Evolutionary conservation across 2,113 vertebrate genomes (phyloP), one percentile per base, ranked within the genome.

Genomic region (Pachypanchax playfairii): DNA sequence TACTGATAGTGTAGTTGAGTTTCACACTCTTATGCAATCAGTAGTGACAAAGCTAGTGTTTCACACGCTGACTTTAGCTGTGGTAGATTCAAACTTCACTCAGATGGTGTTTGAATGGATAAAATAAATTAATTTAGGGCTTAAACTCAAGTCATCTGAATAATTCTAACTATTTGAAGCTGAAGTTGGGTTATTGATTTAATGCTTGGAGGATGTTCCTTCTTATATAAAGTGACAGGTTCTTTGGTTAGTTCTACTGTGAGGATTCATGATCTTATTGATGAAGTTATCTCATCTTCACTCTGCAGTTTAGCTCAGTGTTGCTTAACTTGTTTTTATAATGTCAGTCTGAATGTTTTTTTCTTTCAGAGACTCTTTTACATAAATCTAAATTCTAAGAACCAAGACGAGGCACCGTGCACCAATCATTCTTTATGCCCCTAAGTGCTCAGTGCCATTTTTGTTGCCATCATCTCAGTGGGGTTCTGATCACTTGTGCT

Each of bases 401-500:
- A 75, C 38, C 24, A 43, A 35, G 65, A 43, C n/a, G 36, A 59
- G 31, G 38, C 26, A 14, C 66, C 54, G 43, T 44, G 24, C 48
- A 59, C 54, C 22, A 9, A 12, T 76, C 48, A 70, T 66, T 49
- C 47, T 53, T 29, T 28, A 44, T 46, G 35, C 66, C 33, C 55
- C 47, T 69, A 42, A 53, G 51, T 51, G 59, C 57, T 56, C 50
- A 39, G 39, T 48, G 55, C 54, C 73, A 63, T 77, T 73, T 85
- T 43, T 60, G 51, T 77, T 47, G 59, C 67, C 59, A 64, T 63
- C 35, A 63, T 80, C 72, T 65, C 72, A 52, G 62, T 9, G 4
- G 75, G 77, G 53, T 55, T 54, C 56, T 75, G 58, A 70, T 77
- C 67, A 56, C 56, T 76, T 65, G 26, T 31, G 51, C 55, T 59